These are phyloP conservation scores for Phaonia tiefii DNA, from an alignment of 2,888 invertebrate species.

Conservation along the genomic window DNA sequence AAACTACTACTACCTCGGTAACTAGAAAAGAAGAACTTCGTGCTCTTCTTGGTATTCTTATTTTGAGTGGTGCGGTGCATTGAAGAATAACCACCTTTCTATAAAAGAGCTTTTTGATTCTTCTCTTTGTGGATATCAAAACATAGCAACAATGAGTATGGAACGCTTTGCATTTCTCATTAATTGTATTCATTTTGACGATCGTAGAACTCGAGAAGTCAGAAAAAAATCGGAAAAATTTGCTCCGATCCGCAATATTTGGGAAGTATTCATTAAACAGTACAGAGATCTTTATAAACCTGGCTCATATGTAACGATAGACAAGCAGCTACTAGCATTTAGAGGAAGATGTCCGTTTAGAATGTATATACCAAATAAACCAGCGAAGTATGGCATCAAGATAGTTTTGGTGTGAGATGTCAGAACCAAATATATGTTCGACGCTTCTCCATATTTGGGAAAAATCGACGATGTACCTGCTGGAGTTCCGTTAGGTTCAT, in stretches of 20 bases:
- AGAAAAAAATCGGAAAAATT: conserved; percentile 35
- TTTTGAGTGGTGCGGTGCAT: conserved; percentile 51
- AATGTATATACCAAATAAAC: no score
- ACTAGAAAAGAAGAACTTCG: conserved; percentile 53
- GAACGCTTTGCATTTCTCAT: conserved; percentile 52
- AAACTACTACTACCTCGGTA: conserved; percentile 50
- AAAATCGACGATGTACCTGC: conserved; percentile 26
- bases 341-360: conserved; percentile 48
- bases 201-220: conserved; percentile 38
- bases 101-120: conserved; percentile 52
- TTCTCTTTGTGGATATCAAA: conserved; percentile 44
- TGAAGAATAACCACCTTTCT: conserved; percentile 49
- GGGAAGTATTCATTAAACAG: no score
- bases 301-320: conserved; percentile 55
- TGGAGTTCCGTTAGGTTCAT: conserved; percentile 7
- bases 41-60: conserved; percentile 54
- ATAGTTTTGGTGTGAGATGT: no score
- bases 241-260: conserved; percentile 49
- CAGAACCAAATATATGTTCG: conserved; percentile 45
- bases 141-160: conserved; percentile 52
- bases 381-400: no score
- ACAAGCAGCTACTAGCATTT: conserved; percentile 51
- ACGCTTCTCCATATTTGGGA: conserved; percentile 45
- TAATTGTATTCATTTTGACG: conserved; percentile 46
- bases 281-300: conserved; percentile 50